A percentile compares a stretch with the other conserved stretches of the same genome.
These are phyloP conservation scores for Salpingus planirostris DNA, from an alignment of 2,888 invertebrate species.

Conservation along the genomic window DNA sequence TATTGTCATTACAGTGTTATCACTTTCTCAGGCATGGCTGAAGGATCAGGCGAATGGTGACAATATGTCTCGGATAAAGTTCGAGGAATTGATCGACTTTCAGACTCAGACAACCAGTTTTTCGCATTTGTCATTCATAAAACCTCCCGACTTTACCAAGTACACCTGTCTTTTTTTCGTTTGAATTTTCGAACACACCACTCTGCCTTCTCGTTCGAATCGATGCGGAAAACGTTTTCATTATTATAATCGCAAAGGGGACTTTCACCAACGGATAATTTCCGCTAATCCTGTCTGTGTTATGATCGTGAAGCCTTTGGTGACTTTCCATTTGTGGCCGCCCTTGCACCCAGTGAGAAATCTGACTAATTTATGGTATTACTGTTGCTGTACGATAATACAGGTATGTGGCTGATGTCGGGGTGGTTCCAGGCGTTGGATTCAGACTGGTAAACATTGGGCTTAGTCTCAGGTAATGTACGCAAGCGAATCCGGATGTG, in stretches of 20 bases:
- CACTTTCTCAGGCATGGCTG: too few species aligned
- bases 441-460: slow-evolving; percentile 33
- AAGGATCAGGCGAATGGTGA: too few species aligned
- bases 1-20: too few species aligned
- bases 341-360: slow-evolving; percentile 23
- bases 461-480: slow-evolving; percentile 37
- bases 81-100: too few species aligned
- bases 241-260: slow-evolving; percentile 7
- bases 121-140: too few species aligned
- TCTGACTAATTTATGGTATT: slow-evolving; percentile 36
- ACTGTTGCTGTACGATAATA: slow-evolving; percentile 41
- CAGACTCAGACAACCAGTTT: too few species aligned
- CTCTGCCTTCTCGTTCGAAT: too few species aligned
- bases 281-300: neutral
- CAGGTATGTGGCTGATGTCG: slow-evolving; percentile 38
- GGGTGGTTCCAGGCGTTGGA: slow-evolving; percentile 28
- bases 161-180: too few species aligned
- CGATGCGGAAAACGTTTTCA: too few species aligned
- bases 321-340: slow-evolving; percentile 28
- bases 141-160: too few species aligned
- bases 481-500: slow-evolving; percentile 32
- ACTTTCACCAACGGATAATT: slow-evolving; percentile 17
- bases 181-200: too few species aligned
- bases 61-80: too few species aligned
- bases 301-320: slow-evolving; percentile 19